A percentile compares a stretch with the other conserved stretches of the same genome.
Evolutionary conservation across 2,888 invertebrate species (phyloP).

Genomic region (Nudaria mundana): DNA sequence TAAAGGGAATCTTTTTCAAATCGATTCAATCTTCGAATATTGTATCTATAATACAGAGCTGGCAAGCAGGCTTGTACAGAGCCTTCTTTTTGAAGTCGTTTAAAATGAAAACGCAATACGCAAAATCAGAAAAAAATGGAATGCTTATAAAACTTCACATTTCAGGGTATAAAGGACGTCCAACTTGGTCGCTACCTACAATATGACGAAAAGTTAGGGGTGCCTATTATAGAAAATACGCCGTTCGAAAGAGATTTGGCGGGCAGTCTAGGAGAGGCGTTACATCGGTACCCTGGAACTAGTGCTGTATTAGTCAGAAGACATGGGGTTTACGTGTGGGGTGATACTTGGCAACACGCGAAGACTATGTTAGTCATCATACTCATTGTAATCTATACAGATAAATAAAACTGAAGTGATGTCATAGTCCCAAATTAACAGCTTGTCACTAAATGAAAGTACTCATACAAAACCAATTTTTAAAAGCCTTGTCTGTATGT

Average conservation of each 20-base stretch:
- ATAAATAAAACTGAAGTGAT: too few species aligned
- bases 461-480: too few species aligned
- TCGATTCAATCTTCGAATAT: too few species aligned
- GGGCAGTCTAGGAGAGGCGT: slow-evolving; percentile 87
- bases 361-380: slow-evolving; percentile 88
- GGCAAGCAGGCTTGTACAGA: neutral
- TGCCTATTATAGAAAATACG: slow-evolving; percentile 98
- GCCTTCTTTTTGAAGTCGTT: too few species aligned
- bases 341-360: slow-evolving; percentile 95
- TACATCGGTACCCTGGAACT: slow-evolving; percentile 91
- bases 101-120: too few species aligned
- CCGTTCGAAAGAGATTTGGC: slow-evolving; percentile 94
- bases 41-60: too few species aligned
- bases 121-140: too few species aligned
- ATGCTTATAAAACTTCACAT: neutral
- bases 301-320: slow-evolving; percentile 95
- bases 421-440: too few species aligned
- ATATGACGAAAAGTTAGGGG: slow-evolving; percentile 94
- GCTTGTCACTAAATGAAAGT: too few species aligned
- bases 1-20: too few species aligned
- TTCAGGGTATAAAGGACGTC: slow-evolving; percentile 88
- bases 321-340: slow-evolving; percentile 99
- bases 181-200: slow-evolving; percentile 86
- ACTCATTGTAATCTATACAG: neutral
- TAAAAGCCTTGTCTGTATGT: too few species aligned